Conservation (phyloP, 2,113 vertebrate species). For the Notarius quadriscutis region DNA sequence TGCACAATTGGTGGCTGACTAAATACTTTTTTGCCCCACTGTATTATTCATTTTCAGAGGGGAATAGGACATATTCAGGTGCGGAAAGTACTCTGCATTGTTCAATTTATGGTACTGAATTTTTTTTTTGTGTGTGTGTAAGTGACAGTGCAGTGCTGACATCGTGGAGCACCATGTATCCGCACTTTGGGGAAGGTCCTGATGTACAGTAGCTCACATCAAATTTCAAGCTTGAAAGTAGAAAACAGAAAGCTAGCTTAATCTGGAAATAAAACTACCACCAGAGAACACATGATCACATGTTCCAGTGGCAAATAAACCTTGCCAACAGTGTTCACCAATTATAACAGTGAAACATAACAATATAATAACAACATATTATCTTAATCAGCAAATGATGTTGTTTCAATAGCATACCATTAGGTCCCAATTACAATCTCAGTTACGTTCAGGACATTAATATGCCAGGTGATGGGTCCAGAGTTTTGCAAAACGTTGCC, state of each 20-base stretch:
- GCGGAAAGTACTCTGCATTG: too few species aligned
- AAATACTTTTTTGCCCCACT: too few species aligned
- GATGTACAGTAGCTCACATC: background rate
- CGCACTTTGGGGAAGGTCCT: too few species aligned
- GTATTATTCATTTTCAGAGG: too few species aligned
- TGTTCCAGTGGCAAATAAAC: too few species aligned
- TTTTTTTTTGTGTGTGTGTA: too few species aligned
- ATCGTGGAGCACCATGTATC: too few species aligned
- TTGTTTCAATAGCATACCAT: background rate
- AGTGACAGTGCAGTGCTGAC: too few species aligned
- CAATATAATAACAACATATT: background rate
- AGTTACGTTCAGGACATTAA: slow-evolving; percentile 7
- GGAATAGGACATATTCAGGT: too few species aligned
- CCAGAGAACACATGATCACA: background rate
- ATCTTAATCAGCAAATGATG: background rate
- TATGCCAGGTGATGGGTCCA: background rate
- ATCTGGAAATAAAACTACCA: background rate
- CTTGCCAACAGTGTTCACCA: background rate
- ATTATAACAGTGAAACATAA: background rate
- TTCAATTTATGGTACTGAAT: too few species aligned
- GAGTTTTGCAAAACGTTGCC: background rate
- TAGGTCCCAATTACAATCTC: background rate
- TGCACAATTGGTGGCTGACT: too few species aligned
- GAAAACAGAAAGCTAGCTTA: background rate
- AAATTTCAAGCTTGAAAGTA: background rate